Evolutionary conservation across 2,888 invertebrate species (phyloP), one percentile per base, ranked within the genome.

Genomic region (Idaea aversata): DNA sequence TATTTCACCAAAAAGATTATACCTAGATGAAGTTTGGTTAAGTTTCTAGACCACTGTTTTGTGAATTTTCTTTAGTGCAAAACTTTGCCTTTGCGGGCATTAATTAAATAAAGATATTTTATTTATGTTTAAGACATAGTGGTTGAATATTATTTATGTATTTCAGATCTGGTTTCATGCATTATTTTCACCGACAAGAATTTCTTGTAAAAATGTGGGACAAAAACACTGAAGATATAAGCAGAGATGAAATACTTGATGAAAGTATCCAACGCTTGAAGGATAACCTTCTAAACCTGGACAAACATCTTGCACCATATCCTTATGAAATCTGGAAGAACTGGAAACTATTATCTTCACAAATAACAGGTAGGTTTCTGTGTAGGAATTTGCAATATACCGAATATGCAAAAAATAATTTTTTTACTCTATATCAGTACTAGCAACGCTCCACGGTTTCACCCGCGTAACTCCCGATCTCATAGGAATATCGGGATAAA

Each of bases 131-230:
- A 25, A 25, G 2, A 25, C n/a, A 25, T 25, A 3, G 25, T 25
- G 25, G 13, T 10, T 47, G 4, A 47, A 47, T 47, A 13, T 47
- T 10, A 25, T 13, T 13, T 10, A 47, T 13, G 4, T 62, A 5
- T 79, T 81, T 7, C 78, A 92, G 97, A 72, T 95, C 96, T 64
- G 98, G 98, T 4, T 98, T 98, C 81, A 96, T 97, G 82, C 96
- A 98, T 83, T 94, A 95, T 80, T 99, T 99, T 82, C 93, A 95
- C 73, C 94, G 95, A 73, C 94, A 95, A 68, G 98, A 99, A 88
- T 94, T 99, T 71, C 81, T 99, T 3, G 96, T 98, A 0, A 97
- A 95, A 79, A 96, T 96, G 85, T 99, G 99, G 98, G 96, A 99
- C 84, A 90, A 93, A 65, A 88, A 93, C 25, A 90, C 92, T 4